Evolutionary conservation across 23 tunicate species (phyloP), one percentile per base, ranked within the genome.

Genomic region (Diplosoma virens): DNA sequence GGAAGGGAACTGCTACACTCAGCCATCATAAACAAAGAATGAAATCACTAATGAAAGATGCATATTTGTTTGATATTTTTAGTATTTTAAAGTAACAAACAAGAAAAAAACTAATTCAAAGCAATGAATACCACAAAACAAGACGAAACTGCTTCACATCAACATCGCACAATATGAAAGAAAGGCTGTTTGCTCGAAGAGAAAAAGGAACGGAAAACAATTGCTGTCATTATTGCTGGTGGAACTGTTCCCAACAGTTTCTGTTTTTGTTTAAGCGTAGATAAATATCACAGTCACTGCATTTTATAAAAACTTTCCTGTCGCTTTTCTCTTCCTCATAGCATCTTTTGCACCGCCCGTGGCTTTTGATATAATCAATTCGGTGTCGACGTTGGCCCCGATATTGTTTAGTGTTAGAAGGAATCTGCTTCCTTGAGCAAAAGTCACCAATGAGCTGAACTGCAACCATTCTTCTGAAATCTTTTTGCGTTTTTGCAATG

Each of bases 251-350:
- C 69, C 69, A 61, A n/a, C 69, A 61, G 35, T 61, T 61, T 11
- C 69, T 26, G 35, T 29, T 61, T 61, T 61, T 61, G 69, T 61
- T 61, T 28, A 61, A 35, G 69, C 69, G 18, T 26, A 61, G 35
- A 4, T 26, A 61, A 27, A 61, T 35, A 26, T 61, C 9, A 29
- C 69, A 61, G 35, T 61, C 69, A 61, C 34, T 29, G 35, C 35
- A 61, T 61, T 29, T 61, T 27, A 61, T 61, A 35, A 61, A 61
- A 11, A 3, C 69, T 61, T 61, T 29, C 30, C 69, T 61, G 34
- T 61, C 35, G 3, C 6, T 61, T 35, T 61, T 61, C 9, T 29
- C n/a, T 61, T 34, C n/a, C 9, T 22, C 17, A 61, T 26, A 61
- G 35, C 69, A 61, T 29, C 35, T 61, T 61, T 61, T 29, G 69